Base-by-base conservation (phyloP, 2,888 invertebrate species). In the Andrena marginata region DNA sequence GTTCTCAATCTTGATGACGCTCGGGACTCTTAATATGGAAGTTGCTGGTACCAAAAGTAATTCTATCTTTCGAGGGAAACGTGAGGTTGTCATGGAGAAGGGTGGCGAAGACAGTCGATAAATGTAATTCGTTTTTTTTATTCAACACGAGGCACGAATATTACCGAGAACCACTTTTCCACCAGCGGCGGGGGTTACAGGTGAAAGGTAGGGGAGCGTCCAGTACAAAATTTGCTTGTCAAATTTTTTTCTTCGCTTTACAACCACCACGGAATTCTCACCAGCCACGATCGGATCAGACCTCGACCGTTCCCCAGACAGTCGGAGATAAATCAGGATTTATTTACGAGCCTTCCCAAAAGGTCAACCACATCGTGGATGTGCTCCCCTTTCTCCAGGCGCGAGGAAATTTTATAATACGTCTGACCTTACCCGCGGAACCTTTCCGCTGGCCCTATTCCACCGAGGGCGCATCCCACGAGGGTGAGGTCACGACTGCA, bases 361-460 rank as follows among this genome's bases (percentile, higher is more conserved):
- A 83, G 88, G 84, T 86, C 80, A 72, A 77, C 48, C 62, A 23
- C 56, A 67, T 56, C 59, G 65, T 20, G 29, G 33, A 72, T 42
- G 71, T 73, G 54, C 71, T 7, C 67, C n/a, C 33, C 73, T 65
- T 68, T 67, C 71, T 10, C 26, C 10, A 10, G 69, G 64, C 77
- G 42, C 64, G 73, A 54, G 72, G 79, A 84, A 85, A 89, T 88
- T 86, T 87, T 88, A 76, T 86, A 87, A 89, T 87, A 89, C 75
- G 79, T 63, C 79, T 75, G 76, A 81, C 77, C 83, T 82, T 60
- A 63, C 80, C 78, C 76, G 59, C 71, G 42, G 62, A 78, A 80
- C 73, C 81, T 78, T 87, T 78, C 72, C 80, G 33, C 54, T 72
- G 42, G 67, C 85, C 85, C 74, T 80, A 76, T 51, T 51, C 70